Conservation (phyloP, 2,113 vertebrate genomes). For the Cebus imitator region DNA sequence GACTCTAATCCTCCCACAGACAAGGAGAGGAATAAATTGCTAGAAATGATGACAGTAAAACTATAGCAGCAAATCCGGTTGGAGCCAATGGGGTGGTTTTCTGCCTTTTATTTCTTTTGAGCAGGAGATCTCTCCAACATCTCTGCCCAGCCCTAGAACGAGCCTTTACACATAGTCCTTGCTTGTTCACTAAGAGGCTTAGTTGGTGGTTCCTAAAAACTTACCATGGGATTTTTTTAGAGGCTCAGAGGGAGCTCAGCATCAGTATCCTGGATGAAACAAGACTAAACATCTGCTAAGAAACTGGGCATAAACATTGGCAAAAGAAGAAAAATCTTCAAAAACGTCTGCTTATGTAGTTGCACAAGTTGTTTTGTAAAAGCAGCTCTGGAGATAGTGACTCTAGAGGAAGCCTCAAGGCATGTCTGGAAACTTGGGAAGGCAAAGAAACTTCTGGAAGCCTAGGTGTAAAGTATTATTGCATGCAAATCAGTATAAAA, state of each 20-base stretch:
- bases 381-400: constrained; percentile 22
- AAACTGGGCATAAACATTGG: not conserved
- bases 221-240: not conserved
- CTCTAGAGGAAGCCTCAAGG: not conserved
- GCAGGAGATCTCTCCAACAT: not conserved
- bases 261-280: not conserved
- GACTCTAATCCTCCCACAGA: constrained; percentile 44
- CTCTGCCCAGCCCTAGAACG: not conserved
- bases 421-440: not conserved
- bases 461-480: not conserved
- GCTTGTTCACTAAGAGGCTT: not conserved
- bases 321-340: not conserved
- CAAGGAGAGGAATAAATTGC: constrained; percentile 34
- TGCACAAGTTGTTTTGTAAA: constrained; percentile 12
- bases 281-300: not conserved
- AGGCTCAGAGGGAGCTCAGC: not conserved
- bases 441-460: constrained; percentile 16
- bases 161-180: not conserved
- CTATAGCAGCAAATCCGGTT: not conserved
- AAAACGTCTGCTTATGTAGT: constrained; percentile 13
- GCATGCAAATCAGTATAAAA: not conserved
- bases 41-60: constrained; percentile 4
- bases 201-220: constrained; percentile 9
- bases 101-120: not conserved
- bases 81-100: not conserved